A percentile compares a stretch with the other conserved stretches of the same genome.
These are phyloP conservation scores for Calypte anna DNA, from an alignment of 2,113 vertebrate genomes.

Conservation along the genomic window DNA sequence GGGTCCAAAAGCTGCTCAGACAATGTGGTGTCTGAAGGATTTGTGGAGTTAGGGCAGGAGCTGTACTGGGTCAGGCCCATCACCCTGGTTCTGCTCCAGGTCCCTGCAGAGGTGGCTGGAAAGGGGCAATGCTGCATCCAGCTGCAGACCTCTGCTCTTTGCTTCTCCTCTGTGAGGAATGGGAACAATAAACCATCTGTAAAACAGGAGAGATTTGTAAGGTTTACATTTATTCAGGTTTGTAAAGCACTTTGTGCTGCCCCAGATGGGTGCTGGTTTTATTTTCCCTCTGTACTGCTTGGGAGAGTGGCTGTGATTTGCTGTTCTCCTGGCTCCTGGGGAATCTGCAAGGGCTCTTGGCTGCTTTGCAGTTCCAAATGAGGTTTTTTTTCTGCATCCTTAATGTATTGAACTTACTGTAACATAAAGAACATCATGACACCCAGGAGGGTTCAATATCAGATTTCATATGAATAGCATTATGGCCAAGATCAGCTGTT, in stretches of 20 bases:
- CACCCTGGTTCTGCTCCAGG: fast-evolving
- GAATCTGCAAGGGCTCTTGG: neutral
- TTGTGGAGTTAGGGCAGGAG: fast-evolving
- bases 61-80: no score
- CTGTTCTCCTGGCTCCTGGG: neutral
- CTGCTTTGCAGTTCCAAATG: constrained; percentile 16
- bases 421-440: constrained; percentile 20
- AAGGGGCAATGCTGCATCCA: fast-evolving
- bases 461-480: constrained; percentile 41
- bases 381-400: constrained; percentile 54
- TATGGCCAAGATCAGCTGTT: neutral
- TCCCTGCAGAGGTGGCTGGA: fast-evolving
- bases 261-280: neutral
- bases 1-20: neutral
- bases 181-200: neutral
- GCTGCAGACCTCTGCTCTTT: neutral
- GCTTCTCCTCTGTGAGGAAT: neutral
- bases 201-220: neutral
- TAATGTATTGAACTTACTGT: constrained; percentile 55
- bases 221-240: constrained; percentile 1
- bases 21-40: fast-evolving
- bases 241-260: neutral
- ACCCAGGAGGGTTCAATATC: constrained; percentile 16
- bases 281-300: neutral
- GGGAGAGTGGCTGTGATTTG: constrained; percentile 38